A percentile compares a stretch with the other conserved stretches of the same genome.
These are phyloP conservation scores for Ictidomys tridecemlineatus DNA, from an alignment of 2,113 vertebrate species.

Conservation along the genomic window DNA sequence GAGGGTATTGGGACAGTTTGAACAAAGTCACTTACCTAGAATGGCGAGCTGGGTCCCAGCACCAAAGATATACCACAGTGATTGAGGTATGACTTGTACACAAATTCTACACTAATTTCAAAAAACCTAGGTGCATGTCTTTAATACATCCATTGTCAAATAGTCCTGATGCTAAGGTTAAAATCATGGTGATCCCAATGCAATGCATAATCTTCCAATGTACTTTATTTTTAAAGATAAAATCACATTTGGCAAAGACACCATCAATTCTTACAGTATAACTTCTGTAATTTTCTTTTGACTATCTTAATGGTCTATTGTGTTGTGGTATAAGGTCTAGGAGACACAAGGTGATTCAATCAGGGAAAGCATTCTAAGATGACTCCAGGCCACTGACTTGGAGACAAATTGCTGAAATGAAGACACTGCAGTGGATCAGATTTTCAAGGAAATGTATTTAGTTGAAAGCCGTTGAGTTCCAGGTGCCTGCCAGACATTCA, in stretches of 20 bases:
- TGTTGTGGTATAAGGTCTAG: background rate
- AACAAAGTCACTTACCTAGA: slow-evolving; percentile 62
- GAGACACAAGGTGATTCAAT: background rate
- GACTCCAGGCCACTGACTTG: background rate
- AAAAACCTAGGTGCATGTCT: background rate
- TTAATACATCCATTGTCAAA: background rate
- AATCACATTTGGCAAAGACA: background rate
- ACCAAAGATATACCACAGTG: background rate
- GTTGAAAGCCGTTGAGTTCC: background rate
- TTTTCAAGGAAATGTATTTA: background rate
- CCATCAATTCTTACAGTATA: background rate
- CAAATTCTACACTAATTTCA: background rate
- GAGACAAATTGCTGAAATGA: background rate
- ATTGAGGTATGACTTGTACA: background rate
- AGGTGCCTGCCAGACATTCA: background rate
- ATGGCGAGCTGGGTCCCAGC: slow-evolving; percentile 5
- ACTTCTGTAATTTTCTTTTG: background rate
- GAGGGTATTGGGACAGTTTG: background rate
- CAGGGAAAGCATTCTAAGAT: background rate
- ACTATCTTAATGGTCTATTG: background rate
- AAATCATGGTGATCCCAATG: background rate
- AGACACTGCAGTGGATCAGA: background rate
- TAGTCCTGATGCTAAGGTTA: background rate
- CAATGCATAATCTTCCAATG: background rate
- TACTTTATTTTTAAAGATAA: background rate